A percentile compares a stretch with the other conserved stretches of the same genome.
Conservation (phyloP, 2,113 vertebrate genomes). For the Percopsis transmontana region DNA sequence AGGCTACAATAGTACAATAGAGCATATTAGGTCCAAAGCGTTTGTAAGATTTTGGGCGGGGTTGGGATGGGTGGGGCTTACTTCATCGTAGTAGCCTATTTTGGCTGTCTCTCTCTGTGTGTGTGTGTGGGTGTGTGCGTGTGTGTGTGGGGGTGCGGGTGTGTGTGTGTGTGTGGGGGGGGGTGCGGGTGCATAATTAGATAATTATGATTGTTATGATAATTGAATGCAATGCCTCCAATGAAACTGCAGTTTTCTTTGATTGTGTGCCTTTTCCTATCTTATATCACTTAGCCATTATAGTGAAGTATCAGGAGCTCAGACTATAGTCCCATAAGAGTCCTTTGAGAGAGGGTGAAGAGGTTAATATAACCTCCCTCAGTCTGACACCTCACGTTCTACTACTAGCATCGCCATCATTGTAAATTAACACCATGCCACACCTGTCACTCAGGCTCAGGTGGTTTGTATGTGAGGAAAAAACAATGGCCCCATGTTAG, state of each 20-base stretch:
- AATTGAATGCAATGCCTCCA: neutral
- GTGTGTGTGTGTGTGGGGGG: neutral
- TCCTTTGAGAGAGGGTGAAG: neutral
- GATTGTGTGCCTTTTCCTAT: constrained; percentile 28
- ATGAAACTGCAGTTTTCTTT: neutral
- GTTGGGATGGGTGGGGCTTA: neutral
- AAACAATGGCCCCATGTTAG: too few species aligned
- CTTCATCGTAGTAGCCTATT: too few species aligned
- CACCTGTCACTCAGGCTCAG: neutral
- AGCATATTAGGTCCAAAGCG: too few species aligned
- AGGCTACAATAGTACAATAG: too few species aligned
- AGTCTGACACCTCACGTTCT: neutral
- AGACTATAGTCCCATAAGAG: neutral
- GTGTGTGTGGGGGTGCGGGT: too few species aligned
- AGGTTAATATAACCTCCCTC: neutral
- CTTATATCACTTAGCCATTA: constrained; percentile 47
- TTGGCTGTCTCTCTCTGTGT: neutral
- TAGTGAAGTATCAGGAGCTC: constrained; percentile 28
- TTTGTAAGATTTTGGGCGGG: neutral
- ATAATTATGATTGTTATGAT: neutral
- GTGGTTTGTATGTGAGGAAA: neutral
- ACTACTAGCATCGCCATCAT: neutral
- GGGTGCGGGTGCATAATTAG: neutral
- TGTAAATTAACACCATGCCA: neutral
- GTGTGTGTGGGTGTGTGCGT: neutral